These are phyloP conservation scores for Anoura caudifer DNA, from an alignment of 2,113 vertebrate species.

Conservation along the genomic window DNA sequence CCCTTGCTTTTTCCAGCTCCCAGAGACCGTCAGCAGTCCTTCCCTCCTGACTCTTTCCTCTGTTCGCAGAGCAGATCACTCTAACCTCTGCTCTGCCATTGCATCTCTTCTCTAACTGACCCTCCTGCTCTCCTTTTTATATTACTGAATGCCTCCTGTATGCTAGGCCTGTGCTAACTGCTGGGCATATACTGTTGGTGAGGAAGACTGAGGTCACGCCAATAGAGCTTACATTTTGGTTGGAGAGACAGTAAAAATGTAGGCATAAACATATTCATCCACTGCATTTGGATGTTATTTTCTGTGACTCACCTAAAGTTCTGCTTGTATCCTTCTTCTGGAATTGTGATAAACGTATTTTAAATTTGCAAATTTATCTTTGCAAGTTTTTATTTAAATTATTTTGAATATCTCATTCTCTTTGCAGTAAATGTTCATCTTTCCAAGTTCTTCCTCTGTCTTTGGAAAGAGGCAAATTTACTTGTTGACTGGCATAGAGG, in stretches of 20 bases:
- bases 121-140: neutral
- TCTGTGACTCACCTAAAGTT: neutral
- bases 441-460: neutral
- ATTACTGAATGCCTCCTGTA: neutral
- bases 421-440: neutral
- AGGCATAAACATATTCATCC: neutral
- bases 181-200: neutral
- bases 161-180: neutral
- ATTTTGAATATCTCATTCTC: neutral
- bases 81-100: neutral
- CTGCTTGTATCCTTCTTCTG: neutral
- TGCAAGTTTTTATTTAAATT: neutral
- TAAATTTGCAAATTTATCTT: slow-evolving; percentile 8
- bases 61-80: neutral
- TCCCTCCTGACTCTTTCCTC: neutral
- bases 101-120: neutral
- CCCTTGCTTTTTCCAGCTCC: neutral
- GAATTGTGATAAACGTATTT: neutral
- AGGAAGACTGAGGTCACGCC: neutral
- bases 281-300: neutral
- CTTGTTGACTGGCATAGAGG: neutral
- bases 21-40: neutral
- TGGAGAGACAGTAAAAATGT: neutral
- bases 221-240: neutral
- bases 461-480: neutral